Evolutionary conservation across 1,140 invertebrate species (phyloP), one percentile per base, ranked within the genome.

Genomic region (Drosophila jambulina): DNA sequence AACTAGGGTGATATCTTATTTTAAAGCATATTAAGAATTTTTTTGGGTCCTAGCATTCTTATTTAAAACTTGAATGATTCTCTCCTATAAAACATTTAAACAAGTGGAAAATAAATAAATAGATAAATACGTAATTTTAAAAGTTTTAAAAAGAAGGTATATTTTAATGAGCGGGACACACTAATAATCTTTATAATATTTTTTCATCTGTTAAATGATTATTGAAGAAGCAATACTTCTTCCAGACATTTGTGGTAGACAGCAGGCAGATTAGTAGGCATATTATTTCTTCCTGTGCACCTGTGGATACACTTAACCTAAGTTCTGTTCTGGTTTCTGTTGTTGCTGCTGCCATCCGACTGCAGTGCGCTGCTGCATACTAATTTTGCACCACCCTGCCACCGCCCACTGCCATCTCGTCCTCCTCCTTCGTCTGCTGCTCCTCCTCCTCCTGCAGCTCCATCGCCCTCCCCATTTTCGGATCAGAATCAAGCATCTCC

Each of bases 321-420:
- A 77, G 72, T 77, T 77, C 64, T 77, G 51, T 61, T 77, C 48
- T 68, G 48, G 62, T 38, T 19, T 25, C 45, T 45, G 46, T 29
- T 69, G 60, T 46, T 43, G 25, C 32, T 69, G 51, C 65, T 79
- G 76, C 67, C 67, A 54, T 65, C 69, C 67, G 40, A 72, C 69
- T 79, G 76, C 77, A 79, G 57, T 79, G 76, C 61, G 43, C 53
- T 72, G 84, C 69, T 87, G 84, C 84, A 87, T 87, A 87, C 84
- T 87, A 87, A 87, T 87, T 87, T 82, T 63, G 57, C 43, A 49
- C 69, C 65, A 71, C 53, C 69, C 29, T 42, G 65, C 65, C 32
- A 32, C 42, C 10, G 32, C 13, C 34, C 51, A 45, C 29, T 62
- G 25, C 46, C 65, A 36, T 23, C 32, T 36, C 19, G 32, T 36